phyloP scores from a whole-genome alignment of 2,113 vertebrate genomes.

The Alaudala cheleensis region DNA sequence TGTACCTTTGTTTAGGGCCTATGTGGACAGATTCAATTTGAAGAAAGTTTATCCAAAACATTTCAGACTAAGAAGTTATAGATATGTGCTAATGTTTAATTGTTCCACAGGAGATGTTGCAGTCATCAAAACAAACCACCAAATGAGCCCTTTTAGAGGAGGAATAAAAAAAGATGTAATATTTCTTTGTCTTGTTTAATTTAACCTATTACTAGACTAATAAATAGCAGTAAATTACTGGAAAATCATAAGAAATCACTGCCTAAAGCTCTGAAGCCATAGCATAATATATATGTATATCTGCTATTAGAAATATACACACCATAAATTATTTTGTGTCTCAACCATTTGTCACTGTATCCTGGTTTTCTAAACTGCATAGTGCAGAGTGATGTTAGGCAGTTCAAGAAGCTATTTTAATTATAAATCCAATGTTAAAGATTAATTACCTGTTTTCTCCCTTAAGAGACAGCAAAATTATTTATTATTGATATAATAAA shows the following conservation, averaged over 20 bases:
- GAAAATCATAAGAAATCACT: not conserved
- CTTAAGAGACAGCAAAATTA: not conserved
- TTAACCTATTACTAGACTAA: not conserved
- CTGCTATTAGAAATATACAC: not conserved
- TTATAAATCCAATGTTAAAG: not conserved
- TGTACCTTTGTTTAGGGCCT: not conserved
- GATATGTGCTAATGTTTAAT: not conserved
- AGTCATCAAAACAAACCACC: not conserved
- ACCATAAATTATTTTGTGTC: not conserved
- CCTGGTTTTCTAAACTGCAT: not conserved
- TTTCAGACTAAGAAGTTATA: not conserved
- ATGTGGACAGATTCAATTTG: not conserved
- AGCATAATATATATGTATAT: not conserved
- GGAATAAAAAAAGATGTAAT: not conserved
- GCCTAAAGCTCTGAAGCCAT: fast-evolving
- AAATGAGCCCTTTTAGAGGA: fast-evolving
- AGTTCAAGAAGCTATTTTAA: not conserved
- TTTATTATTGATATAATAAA: not conserved
- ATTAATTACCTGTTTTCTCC: not conserved
- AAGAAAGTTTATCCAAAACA: not conserved
- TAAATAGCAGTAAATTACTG: not conserved
- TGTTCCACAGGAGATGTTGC: not conserved
- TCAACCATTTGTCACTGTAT: not conserved
- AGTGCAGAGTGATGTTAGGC: not conserved
- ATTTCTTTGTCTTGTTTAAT: not conserved